Evolutionary conservation across 2,888 invertebrate genomes (phyloP).

Genomic region (Mactromeris polynyma): DNA sequence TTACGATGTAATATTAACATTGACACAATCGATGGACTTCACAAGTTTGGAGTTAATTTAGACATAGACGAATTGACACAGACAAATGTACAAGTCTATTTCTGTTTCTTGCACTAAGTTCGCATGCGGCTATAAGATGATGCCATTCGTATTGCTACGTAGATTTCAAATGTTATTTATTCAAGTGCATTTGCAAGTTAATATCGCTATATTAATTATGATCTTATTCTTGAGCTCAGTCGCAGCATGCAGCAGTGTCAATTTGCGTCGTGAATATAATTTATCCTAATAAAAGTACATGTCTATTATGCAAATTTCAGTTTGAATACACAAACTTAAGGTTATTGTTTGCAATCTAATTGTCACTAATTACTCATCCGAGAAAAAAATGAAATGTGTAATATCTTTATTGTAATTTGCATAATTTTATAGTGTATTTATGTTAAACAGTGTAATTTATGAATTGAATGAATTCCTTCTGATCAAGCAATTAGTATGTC

Average conservation of each 20-base stretch:
- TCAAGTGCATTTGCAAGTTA: not conserved
- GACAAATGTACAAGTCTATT: not conserved
- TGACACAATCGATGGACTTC: not conserved
- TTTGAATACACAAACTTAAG: no score
- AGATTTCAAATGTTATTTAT: not conserved
- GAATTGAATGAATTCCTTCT: no score
- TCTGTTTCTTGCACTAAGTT: constrained; percentile 8
- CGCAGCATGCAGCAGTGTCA: not conserved
- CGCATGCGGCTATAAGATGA: constrained; percentile 20
- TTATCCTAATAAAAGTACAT: not conserved
- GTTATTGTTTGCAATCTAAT: no score
- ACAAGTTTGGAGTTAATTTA: not conserved
- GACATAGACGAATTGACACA: not conserved
- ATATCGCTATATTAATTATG: not conserved
- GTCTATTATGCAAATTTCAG: no score
- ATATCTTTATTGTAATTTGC: no score
- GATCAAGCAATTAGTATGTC: no score
- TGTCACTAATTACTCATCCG: no score
- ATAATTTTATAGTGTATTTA: no score
- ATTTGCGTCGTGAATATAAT: not conserved
- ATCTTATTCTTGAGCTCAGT: not conserved
- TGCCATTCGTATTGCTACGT: not conserved
- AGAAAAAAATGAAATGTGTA: no score
- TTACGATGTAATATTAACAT: not conserved
- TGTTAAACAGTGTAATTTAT: no score